phyloP scores from a whole-genome alignment of 2,888 invertebrate species.

The Erebia epiphron region DNA sequence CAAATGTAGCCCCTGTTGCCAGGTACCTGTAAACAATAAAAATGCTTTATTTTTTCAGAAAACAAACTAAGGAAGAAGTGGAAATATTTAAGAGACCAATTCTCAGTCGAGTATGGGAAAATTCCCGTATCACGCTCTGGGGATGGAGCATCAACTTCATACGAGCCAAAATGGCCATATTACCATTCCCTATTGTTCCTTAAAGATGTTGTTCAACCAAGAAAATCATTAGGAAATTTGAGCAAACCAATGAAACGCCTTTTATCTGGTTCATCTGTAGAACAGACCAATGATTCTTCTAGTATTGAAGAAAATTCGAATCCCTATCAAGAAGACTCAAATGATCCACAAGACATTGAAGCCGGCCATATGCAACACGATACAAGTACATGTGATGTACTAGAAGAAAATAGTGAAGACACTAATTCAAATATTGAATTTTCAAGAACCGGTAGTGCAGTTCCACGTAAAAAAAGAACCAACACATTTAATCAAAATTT shows the following conservation, averaged over 20 bases:
- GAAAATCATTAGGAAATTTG: slow-evolving; percentile 1
- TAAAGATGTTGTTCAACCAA: slow-evolving; percentile 1
- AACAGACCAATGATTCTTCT: slow-evolving; percentile 1
- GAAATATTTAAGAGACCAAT: no score
- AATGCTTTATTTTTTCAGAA: no score
- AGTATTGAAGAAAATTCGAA: neutral
- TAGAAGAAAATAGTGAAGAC: slow-evolving; percentile 1
- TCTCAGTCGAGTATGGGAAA: neutral
- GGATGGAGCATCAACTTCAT: neutral
- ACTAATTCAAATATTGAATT: slow-evolving; percentile 4
- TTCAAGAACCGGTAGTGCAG: slow-evolving; percentile 4
- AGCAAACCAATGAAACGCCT: slow-evolving; percentile 3
- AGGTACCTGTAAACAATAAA: no score
- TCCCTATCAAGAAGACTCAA: slow-evolving; percentile 2
- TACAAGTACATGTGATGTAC: neutral
- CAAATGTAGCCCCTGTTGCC: no score
- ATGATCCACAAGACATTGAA: slow-evolving; percentile 1
- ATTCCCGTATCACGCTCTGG: neutral
- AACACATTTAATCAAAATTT: slow-evolving; percentile 1
- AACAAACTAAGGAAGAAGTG: no score
- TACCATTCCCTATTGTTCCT: slow-evolving; percentile 1
- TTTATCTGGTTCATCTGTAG: neutral
- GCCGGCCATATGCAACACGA: neutral
- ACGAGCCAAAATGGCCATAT: slow-evolving; percentile 4
- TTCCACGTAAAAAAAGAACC: slow-evolving; percentile 2